Evolutionary conservation across 2,797 vertebrate genomes (phyloP).

Genomic region (Ispidina lecontei): DNA sequence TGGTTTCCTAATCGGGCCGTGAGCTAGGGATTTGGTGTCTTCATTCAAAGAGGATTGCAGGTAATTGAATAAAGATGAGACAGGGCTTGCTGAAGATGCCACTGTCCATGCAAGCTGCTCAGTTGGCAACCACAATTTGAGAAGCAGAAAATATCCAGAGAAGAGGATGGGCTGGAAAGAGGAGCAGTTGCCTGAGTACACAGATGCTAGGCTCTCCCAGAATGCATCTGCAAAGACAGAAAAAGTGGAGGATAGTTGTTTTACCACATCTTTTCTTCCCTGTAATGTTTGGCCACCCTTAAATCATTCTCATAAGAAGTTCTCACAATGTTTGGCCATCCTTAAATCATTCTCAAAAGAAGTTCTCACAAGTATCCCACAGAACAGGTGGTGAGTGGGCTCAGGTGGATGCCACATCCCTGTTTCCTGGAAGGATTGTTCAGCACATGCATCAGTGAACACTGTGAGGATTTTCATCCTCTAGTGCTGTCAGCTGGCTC

Average conservation of each 20-base stretch:
- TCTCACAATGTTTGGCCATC: neutral
- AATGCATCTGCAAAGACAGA: neutral
- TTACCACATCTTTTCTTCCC: neutral
- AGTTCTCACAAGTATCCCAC: neutral
- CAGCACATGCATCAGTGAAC: rapidly evolving
- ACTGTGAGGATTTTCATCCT: rapidly evolving
- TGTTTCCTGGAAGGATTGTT: neutral
- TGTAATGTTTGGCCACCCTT: neutral
- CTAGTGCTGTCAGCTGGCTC: neutral
- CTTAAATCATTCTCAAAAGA: neutral
- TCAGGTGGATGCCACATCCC: neutral
- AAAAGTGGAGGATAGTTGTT: neutral
- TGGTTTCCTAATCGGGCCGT: neutral
- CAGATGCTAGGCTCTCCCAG: neutral
- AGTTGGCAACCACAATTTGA: neutral
- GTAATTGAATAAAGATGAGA: neutral
- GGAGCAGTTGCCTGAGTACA: neutral
- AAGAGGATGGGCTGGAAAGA: neutral
- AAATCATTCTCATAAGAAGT: too few relatives aligned
- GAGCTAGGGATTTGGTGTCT: neutral
- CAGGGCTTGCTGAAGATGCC: neutral
- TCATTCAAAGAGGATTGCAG: neutral
- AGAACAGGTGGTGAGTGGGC: neutral
- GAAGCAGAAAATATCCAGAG: neutral
- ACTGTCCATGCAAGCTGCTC: neutral